A percentile compares a stretch with the other conserved stretches of the same genome.
These are phyloP conservation scores for Manduca sexta DNA, from an alignment of 1,140 invertebrate species.

Conservation along the genomic window DNA sequence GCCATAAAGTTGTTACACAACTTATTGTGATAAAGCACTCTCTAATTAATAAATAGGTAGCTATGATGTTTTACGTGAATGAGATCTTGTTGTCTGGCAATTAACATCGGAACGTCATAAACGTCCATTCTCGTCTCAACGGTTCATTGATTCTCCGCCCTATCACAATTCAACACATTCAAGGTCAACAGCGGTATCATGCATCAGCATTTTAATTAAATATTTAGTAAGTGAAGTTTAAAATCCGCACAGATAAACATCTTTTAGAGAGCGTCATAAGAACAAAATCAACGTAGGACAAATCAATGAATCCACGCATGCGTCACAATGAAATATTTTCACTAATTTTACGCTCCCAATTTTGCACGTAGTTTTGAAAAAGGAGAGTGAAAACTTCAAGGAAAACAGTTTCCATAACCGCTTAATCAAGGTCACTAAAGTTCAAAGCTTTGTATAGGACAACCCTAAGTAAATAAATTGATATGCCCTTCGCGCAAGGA, in stretches of 20 bases:
- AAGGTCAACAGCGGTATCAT: neutral
- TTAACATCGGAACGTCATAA: slow-evolving; percentile 19
- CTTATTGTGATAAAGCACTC: neutral
- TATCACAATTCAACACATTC: neutral
- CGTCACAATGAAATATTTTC: slow-evolving; percentile 35
- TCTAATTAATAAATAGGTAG: neutral
- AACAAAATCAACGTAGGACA: slow-evolving; percentile 38
- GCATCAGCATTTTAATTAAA: too few species aligned
- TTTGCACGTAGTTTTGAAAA: neutral
- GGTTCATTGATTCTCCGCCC: slow-evolving; percentile 20
- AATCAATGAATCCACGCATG: slow-evolving; percentile 66
- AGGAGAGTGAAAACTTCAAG: neutral
- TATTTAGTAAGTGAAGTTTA: too few species aligned
- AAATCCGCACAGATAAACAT: neutral
- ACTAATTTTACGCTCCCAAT: neutral
- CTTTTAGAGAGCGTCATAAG: slow-evolving; percentile 12
- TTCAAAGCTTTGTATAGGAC: neutral
- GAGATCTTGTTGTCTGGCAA: slow-evolving; percentile 14
- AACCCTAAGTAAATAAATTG: slow-evolving; percentile 7
- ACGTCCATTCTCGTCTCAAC: slow-evolving; percentile 11
- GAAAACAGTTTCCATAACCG: neutral
- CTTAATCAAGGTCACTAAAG: neutral
- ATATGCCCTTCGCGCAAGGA: slow-evolving; percentile 14
- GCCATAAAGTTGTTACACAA: too few species aligned
- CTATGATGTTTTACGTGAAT: neutral